A percentile compares a stretch with the other conserved stretches of the same genome.
Conservation (phyloP, 2,888 invertebrate genomes). For the Drosophila diplacantha region DNA sequence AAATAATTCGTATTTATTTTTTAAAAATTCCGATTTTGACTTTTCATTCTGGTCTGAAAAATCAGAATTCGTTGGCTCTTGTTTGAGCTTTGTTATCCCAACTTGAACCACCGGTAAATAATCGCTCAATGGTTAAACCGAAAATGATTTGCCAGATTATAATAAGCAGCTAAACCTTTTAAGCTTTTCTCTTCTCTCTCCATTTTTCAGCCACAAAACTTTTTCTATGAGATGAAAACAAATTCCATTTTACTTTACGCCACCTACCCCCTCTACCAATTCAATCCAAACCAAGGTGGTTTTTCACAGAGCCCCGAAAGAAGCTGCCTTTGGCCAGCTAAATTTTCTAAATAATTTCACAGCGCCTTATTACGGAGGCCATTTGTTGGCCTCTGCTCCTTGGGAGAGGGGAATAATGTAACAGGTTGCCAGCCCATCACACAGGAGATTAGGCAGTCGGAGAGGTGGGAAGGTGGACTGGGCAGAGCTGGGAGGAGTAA, state of each 20-base stretch:
- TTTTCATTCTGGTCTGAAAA: neutral
- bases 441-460: conserved; percentile 63
- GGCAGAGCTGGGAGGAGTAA: conserved; percentile 28
- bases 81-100: neutral
- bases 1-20: too few relatives aligned
- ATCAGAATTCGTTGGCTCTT: neutral
- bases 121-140: conserved; percentile 20
- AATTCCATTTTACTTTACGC: conserved; percentile 34
- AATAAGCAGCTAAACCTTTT: conserved; percentile 33
- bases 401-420: conserved; percentile 38
- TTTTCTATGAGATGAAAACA: conserved; percentile 38
- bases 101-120: neutral
- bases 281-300: conserved; percentile 9
- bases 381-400: conserved; percentile 29
- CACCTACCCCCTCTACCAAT: neutral
- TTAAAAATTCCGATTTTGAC: too few relatives aligned
- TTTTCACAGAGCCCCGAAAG: conserved; percentile 13
- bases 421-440: conserved; percentile 64
- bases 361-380: conserved; percentile 50
- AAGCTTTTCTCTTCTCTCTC: conserved; percentile 13
- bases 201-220: conserved; percentile 26
- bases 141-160: conserved; percentile 33
- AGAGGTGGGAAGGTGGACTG: conserved; percentile 2
- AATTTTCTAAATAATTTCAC: conserved; percentile 59
- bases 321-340: conserved; percentile 34